A percentile compares a stretch with the other conserved stretches of the same genome.
Evolutionary conservation across 2,113 vertebrate genomes (phyloP).

Genomic region (Naja naja): DNA sequence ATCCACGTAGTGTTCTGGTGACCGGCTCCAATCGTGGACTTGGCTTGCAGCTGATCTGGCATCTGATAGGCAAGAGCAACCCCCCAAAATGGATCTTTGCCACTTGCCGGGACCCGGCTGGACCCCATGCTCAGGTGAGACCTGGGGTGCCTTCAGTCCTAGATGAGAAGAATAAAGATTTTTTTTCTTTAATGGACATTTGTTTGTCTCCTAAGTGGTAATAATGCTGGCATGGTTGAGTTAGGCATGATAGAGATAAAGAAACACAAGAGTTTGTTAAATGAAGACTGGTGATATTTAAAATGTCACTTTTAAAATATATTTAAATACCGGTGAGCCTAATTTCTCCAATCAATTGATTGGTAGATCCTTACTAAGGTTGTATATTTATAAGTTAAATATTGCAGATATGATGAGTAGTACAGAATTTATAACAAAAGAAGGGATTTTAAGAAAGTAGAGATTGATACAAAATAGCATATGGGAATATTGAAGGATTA

Average conservation of each 20-base stretch:
- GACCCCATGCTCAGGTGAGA: not conserved
- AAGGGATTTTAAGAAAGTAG: too few relatives aligned
- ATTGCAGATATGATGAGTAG: too few relatives aligned
- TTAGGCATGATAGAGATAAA: too few relatives aligned
- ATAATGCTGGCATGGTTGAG: too few relatives aligned
- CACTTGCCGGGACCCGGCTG: slow-evolving; percentile 59
- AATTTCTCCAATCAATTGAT: not conserved
- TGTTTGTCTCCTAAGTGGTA: not conserved
- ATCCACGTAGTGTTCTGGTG: slow-evolving; percentile 37
- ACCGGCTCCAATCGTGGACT: slow-evolving; percentile 65
- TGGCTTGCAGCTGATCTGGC: slow-evolving; percentile 60
- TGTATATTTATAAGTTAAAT: too few relatives aligned
- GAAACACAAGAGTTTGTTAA: not conserved
- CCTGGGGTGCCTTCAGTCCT: not conserved
- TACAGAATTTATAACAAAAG: too few relatives aligned
- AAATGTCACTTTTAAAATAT: too few relatives aligned
- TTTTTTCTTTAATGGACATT: not conserved
- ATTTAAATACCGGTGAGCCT: not conserved
- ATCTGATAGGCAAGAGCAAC: slow-evolving; percentile 37
- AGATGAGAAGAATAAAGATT: not conserved
- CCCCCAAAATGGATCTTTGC: slow-evolving; percentile 59
- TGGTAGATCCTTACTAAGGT: not conserved
- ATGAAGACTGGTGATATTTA: not conserved
- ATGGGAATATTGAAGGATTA: too few relatives aligned
- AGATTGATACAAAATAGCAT: too few relatives aligned